Evolutionary conservation across 2,113 vertebrate species (phyloP).

Genomic region (Pseudois nayaur): DNA sequence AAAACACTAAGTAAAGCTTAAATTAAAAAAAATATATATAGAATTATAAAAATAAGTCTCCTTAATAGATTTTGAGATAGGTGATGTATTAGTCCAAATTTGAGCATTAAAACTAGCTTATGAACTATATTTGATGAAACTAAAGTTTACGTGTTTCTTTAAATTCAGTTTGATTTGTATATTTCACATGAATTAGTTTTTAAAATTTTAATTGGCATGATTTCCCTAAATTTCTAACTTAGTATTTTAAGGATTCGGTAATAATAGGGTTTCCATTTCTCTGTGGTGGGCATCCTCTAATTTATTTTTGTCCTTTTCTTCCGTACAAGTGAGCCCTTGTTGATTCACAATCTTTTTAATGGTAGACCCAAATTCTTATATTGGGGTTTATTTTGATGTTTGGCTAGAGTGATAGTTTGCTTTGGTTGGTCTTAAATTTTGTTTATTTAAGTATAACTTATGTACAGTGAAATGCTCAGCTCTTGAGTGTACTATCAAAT

Average conservation of each 20-base stretch:
- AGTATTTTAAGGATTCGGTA: background rate
- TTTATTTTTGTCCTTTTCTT: background rate
- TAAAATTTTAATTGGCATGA: background rate
- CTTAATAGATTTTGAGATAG: background rate
- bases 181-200: background rate
- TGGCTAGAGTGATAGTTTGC: background rate
- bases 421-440: background rate
- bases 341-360: background rate
- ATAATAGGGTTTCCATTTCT: background rate
- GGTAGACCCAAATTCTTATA: background rate
- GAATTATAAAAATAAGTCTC: background rate
- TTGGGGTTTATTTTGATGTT: background rate
- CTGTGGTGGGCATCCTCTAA: background rate
- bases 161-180: background rate
- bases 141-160: background rate
- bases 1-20: background rate
- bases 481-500: background rate
- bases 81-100: background rate
- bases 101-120: background rate
- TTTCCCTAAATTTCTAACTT: background rate
- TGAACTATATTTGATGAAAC: background rate
- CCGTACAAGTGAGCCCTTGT: background rate
- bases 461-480: background rate
- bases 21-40: background rate
- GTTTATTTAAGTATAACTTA: background rate